Evolutionary conservation across 2,113 vertebrate genomes (phyloP).

Genomic region (Aplodontia rufa): DNA sequence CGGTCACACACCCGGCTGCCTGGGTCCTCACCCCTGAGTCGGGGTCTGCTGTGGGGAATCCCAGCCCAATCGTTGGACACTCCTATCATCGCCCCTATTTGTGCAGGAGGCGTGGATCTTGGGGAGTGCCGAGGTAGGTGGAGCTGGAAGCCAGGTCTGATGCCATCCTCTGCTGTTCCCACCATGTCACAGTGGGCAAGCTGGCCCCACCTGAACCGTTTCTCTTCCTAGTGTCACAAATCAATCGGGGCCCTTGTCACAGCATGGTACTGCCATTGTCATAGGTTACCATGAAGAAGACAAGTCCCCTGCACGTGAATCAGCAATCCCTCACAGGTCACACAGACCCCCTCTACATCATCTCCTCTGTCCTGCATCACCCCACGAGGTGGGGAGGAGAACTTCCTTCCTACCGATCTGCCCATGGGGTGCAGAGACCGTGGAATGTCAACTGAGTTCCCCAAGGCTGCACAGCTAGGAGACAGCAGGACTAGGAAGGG

Average conservation of each 20-base stretch:
- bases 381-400: background rate
- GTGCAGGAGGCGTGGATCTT: background rate
- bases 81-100: background rate
- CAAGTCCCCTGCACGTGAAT: too few species aligned
- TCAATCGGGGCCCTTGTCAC: background rate
- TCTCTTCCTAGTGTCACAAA: background rate
- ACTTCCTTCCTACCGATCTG: background rate
- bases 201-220: accelerated
- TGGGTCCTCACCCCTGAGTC: too few species aligned
- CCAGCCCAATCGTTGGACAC: accelerated
- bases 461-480: background rate
- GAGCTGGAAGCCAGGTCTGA: background rate
- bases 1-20: too few species aligned
- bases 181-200: accelerated
- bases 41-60: background rate
- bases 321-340: background rate
- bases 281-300: background rate
- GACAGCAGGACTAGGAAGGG: background rate
- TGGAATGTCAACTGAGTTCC: background rate
- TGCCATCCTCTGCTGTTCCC: accelerated
- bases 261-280: background rate
- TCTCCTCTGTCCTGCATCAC: background rate
- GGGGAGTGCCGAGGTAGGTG: background rate
- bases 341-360: accelerated
- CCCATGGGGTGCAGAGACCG: background rate